Evolutionary conservation across 2,888 invertebrate genomes (phyloP), one percentile per base, ranked within the genome.

Genomic region (Phlogophora meticulosa): DNA sequence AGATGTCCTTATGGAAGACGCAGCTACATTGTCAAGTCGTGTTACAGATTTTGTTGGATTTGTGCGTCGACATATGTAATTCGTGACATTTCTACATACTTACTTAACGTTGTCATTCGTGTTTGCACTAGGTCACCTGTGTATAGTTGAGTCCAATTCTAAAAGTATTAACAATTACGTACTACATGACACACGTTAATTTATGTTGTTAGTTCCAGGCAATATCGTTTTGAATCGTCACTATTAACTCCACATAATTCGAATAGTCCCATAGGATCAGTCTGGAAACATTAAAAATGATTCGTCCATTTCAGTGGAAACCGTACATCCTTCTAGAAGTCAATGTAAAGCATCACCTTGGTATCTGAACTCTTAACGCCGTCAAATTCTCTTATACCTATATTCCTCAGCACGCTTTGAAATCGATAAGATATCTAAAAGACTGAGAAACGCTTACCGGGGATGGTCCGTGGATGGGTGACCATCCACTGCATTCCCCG

Each of bases 201-300:
- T 28, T 28, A 28, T 28, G 28, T 28, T 22, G 36, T 43, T 75
- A 75, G 42, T 55, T 43, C 57, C 13, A 49, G 51, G 10, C 17
- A 36, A 24, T 13, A 22, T 65, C 40, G 24, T 40, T 40, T 38
- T 64, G 11, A 24, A 11, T 15, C 11, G 22, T 17, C 28, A 28
- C 49, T 17, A 2, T 38, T 11, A 4, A 22, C n/a, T 38, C 5
- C 13, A 11, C 3, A 38, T 7, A 28, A 11, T 38, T 28, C 4
- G 2, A 34, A 38, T 65, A 36, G 13, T 51, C 7, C 4, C 0
- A 28, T 28, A 28, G 28, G 5, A 28, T 28, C 28, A 4, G 28
- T 28, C 28, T 28, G 28, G 28, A 28, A 28, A 28, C n/a, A n/a
- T n/a, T n/a, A n/a, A n/a, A n/a, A n/a, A n/a, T n/a, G n/a, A n/a